Evolutionary conservation across 2,888 invertebrate genomes (phyloP).

Genomic region (Lycaena phlaeas): DNA sequence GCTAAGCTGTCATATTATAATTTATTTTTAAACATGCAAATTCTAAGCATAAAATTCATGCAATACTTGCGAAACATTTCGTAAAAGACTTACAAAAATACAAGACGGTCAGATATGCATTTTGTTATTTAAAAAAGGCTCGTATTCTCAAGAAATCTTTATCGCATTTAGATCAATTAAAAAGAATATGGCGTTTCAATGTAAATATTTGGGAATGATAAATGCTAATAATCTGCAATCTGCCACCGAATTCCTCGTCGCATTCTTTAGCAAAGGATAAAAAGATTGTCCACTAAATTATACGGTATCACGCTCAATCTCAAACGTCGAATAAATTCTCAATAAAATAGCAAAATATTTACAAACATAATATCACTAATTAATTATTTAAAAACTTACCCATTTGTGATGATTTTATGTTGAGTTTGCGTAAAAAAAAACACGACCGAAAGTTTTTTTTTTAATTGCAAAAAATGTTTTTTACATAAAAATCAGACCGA

Average conservation of each 20-base stretch:
- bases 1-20: not conserved
- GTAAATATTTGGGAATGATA: constrained; percentile 50
- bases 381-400: constrained; percentile 23
- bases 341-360: constrained; percentile 9
- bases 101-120: not conserved
- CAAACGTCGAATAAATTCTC: constrained; percentile 14
- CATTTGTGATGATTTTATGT: constrained; percentile 21
- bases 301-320: constrained; percentile 19
- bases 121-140: constrained; percentile 12
- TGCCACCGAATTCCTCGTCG: constrained; percentile 58
- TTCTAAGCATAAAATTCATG: too few species aligned
- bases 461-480: constrained; percentile 18
- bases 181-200: constrained; percentile 42
- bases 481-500: constrained; percentile 27
- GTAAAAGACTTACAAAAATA: not conserved
- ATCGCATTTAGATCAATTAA: constrained; percentile 39
- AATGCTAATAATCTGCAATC: constrained; percentile 58
- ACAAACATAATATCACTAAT: constrained; percentile 7
- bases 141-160: constrained; percentile 39
- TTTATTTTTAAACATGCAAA: too few species aligned
- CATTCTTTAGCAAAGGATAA: constrained; percentile 44
- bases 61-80: too few species aligned
- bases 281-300: constrained; percentile 39
- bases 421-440: constrained; percentile 17
- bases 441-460: constrained; percentile 11